Conservation (phyloP, 1,140 invertebrate genomes). For the Papilio machaon region DNA sequence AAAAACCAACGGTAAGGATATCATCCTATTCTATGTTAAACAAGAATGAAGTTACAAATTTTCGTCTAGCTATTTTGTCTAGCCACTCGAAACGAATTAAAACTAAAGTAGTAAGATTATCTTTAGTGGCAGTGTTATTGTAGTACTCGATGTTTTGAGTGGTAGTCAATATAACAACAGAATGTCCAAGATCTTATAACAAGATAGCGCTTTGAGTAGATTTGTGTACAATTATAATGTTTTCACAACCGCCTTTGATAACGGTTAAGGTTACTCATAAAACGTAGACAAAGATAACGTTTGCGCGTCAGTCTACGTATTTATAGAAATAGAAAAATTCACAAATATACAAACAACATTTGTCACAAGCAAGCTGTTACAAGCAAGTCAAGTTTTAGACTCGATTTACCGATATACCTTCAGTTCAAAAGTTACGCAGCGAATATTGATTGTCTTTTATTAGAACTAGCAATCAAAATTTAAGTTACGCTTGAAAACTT, state of each 20-base stretch:
- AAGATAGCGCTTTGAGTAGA: slow-evolving; percentile 8
- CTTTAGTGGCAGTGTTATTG: slow-evolving; percentile 21
- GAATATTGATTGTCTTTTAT: no score
- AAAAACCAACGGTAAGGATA: no score
- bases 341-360: background rate
- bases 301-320: background rate
- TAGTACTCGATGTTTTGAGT: slow-evolving; percentile 24
- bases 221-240: slow-evolving; percentile 23
- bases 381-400: no score
- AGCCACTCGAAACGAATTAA: background rate
- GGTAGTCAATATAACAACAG: slow-evolving; percentile 26
- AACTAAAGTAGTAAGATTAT: slow-evolving; percentile 23
- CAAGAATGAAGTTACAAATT: background rate
- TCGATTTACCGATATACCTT: no score
- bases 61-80: background rate
- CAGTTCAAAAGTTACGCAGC: no score
- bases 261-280: background rate
- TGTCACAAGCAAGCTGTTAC: no score
- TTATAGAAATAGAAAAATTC: background rate
- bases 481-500: no score
- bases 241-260: slow-evolving; percentile 4
- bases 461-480: no score
- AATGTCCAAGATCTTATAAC: slow-evolving; percentile 15
- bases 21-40: background rate
- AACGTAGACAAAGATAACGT: background rate